Evolutionary conservation across 2,797 vertebrate species (phyloP).

Genomic region (Ceryle rudis): DNA sequence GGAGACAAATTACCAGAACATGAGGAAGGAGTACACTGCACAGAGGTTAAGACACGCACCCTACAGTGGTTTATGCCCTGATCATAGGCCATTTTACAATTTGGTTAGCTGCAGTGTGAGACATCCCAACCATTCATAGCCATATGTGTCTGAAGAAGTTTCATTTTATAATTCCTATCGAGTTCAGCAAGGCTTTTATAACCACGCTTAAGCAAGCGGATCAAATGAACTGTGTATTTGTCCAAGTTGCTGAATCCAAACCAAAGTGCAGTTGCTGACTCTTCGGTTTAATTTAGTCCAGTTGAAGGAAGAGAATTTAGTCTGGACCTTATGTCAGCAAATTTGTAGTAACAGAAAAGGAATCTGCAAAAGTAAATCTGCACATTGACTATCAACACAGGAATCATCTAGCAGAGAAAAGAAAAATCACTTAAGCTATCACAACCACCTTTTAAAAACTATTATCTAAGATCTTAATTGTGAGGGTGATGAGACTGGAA

Average conservation of each 20-base stretch:
- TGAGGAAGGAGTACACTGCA: not conserved
- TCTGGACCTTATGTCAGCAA: not conserved
- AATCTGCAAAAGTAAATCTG: not conserved
- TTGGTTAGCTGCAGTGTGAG: not conserved
- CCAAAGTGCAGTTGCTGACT: not conserved
- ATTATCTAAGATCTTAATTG: not conserved
- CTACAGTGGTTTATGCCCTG: not conserved
- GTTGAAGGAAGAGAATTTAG: not conserved
- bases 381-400: not conserved
- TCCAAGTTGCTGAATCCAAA: not conserved
- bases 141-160: not conserved
- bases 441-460: not conserved
- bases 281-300: not conserved
- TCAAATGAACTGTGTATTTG: not conserved
- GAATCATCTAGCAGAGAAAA: not conserved
- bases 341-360: not conserved
- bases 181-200: not conserved
- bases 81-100: not conserved
- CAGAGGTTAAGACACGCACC: fast-evolving
- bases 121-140: not conserved
- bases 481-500: not conserved
- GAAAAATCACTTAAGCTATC: not conserved
- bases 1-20: not conserved
- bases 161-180: not conserved
- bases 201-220: not conserved